Evolutionary conservation across 1,140 invertebrate species (phyloP).

Genomic region (Thaumetopoea pityocampa): DNA sequence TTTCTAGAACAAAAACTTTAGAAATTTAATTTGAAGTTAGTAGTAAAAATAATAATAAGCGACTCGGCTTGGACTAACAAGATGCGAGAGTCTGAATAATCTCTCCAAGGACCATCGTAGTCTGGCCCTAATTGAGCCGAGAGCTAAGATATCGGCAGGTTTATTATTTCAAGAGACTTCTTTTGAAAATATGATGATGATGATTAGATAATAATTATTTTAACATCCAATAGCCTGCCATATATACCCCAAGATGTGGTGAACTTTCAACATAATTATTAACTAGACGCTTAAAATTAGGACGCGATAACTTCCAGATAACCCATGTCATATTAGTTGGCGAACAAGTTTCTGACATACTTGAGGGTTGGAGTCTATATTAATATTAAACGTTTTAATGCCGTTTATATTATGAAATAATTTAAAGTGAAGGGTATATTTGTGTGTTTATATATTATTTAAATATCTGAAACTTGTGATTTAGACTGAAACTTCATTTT

Average conservation of each 20-base stretch:
- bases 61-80: slow-evolving; percentile 19
- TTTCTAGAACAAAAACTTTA: not conserved
- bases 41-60: slow-evolving; percentile 29
- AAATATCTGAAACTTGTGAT: too few relatives aligned
- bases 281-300: slow-evolving; percentile 13
- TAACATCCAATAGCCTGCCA: too few relatives aligned
- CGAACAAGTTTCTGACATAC: too few relatives aligned
- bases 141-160: slow-evolving; percentile 16
- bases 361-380: too few relatives aligned
- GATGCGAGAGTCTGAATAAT: slow-evolving; percentile 26
- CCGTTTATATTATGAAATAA: too few relatives aligned
- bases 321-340: slow-evolving; percentile 16
- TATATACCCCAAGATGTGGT: too few relatives aligned
- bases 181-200: too few relatives aligned
- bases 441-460: too few relatives aligned
- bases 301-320: slow-evolving; percentile 7
- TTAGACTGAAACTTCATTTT: too few relatives aligned
- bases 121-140: slow-evolving; percentile 26
- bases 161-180: slow-evolving; percentile 8
- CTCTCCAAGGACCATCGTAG: slow-evolving; percentile 16
- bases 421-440: too few relatives aligned
- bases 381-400: too few relatives aligned
- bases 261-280: slow-evolving; percentile 10
- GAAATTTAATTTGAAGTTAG: slow-evolving; percentile 30
- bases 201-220: too few relatives aligned